These are phyloP conservation scores for Lampris megalopsis DNA, from an alignment of 2,113 vertebrate genomes.

Conservation along the genomic window DNA sequence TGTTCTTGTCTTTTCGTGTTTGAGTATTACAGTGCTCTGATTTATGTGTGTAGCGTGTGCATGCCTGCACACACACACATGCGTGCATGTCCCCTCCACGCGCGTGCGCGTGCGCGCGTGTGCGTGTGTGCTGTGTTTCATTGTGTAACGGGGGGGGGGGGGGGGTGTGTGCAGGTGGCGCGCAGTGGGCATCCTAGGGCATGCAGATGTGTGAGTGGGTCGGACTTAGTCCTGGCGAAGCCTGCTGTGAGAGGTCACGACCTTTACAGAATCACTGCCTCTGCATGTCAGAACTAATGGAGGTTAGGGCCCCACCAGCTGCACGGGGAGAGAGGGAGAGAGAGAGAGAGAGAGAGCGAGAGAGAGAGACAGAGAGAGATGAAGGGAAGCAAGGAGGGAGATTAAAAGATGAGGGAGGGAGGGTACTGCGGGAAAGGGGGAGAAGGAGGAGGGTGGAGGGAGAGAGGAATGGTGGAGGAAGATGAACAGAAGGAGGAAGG, in stretches of 20 bases:
- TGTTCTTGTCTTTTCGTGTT: too few relatives aligned
- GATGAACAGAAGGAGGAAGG: not conserved
- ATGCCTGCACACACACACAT: too few relatives aligned
- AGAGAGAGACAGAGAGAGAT: too few relatives aligned
- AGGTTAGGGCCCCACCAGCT: slow-evolving; percentile 75
- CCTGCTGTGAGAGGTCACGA: slow-evolving; percentile 81
- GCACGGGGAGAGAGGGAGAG: slow-evolving; percentile 54
- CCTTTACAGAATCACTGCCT: slow-evolving; percentile 93
- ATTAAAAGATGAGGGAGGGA: not conserved
- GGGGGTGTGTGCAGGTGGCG: slow-evolving; percentile 39
- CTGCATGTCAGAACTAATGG: slow-evolving; percentile 89
- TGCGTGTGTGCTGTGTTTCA: slow-evolving; percentile 18
- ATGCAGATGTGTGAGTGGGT: slow-evolving; percentile 79
- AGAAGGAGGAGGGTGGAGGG: not conserved
- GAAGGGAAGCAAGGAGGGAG: slow-evolving; percentile 5
- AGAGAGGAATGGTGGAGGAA: not conserved
- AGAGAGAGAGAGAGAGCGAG: slow-evolving; percentile 29
- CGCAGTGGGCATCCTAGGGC: slow-evolving; percentile 70
- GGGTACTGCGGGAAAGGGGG: slow-evolving; percentile 23
- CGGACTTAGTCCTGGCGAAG: slow-evolving; percentile 75
- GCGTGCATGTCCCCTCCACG: too few relatives aligned
- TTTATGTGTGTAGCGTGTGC: too few relatives aligned
- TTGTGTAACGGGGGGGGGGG: too few relatives aligned
- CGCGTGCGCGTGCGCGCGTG: slow-evolving; percentile 18
- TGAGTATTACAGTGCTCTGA: too few relatives aligned